Evolutionary conservation across 1,140 invertebrate species (phyloP).

Genomic region (Dryas iulia): DNA sequence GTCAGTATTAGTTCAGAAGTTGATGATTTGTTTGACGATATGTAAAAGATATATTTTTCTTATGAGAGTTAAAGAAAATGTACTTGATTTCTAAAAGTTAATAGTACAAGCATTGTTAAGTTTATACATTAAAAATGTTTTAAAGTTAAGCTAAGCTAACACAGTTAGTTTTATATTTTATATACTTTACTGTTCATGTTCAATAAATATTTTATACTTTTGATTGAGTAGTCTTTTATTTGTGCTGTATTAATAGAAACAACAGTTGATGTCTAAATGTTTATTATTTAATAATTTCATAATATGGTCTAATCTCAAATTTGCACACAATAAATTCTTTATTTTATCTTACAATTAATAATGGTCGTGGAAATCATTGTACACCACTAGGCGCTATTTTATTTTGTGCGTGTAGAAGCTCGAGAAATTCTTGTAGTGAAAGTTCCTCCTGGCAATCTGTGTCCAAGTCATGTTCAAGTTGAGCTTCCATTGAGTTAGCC

Average conservation of each 20-base stretch:
- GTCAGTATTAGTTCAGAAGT: conserved; percentile 59
- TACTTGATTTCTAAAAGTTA: no score
- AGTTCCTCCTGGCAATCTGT: conserved; percentile 74
- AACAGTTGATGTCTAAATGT: conserved; percentile 20
- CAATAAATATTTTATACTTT: conserved; percentile 7
- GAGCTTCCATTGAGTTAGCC: conserved; percentile 69
- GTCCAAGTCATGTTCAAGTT: conserved; percentile 73
- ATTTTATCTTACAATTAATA: conserved; percentile 41
- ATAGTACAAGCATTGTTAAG: background rate
- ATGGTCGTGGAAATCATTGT: conserved; percentile 47
- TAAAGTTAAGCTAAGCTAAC: no score
- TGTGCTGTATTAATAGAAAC: conserved; percentile 12
- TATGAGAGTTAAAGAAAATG: no score
- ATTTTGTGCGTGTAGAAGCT: conserved; percentile 71
- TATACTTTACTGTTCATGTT: background rate
- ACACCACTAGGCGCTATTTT: conserved; percentile 62
- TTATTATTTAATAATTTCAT: conserved; percentile 30
- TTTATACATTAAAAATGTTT: no score
- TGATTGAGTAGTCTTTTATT: background rate
- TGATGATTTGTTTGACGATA: conserved; percentile 69
- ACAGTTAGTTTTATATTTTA: background rate
- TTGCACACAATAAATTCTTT: conserved; percentile 68
- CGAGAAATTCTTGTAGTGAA: conserved; percentile 71
- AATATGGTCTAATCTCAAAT: conserved; percentile 57
- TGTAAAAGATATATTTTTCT: conserved; percentile 40